These are phyloP conservation scores for Pelmatolapia mariae DNA, from an alignment of 2,113 vertebrate species.

Conservation along the genomic window DNA sequence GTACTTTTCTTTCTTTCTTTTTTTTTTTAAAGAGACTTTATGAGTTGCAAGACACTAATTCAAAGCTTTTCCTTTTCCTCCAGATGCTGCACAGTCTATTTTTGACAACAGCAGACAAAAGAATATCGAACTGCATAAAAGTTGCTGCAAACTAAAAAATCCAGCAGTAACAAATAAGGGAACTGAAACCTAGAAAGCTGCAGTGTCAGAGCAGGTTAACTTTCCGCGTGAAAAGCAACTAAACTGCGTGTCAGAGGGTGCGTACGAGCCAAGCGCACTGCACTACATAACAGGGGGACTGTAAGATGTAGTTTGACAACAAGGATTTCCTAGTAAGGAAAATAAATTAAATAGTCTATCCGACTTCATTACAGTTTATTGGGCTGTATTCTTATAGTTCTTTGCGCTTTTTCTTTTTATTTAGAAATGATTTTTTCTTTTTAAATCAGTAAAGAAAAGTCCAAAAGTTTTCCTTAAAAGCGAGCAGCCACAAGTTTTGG, in stretches of 20 bases:
- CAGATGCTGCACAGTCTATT: background rate
- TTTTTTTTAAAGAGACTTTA: fast-evolving
- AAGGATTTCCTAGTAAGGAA: background rate
- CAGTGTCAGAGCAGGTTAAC: background rate
- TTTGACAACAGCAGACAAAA: background rate
- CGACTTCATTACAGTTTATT: background rate
- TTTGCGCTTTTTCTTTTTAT: background rate
- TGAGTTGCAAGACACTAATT: background rate
- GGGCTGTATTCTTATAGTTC: background rate
- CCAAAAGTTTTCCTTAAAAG: background rate
- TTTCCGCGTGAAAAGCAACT: background rate
- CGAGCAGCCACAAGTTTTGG: background rate
- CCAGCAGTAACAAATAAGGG: background rate
- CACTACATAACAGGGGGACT: background rate
- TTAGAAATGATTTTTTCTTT: background rate
- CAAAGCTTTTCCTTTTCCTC: background rate
- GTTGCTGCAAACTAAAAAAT: background rate
- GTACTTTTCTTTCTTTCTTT: background rate
- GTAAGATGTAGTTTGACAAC: background rate
- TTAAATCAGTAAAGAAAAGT: background rate
- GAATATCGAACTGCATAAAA: background rate
- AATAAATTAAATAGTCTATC: background rate
- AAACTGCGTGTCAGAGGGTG: background rate
- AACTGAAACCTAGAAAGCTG: background rate
- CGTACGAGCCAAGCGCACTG: background rate